phyloP scores from a whole-genome alignment of 1,140 invertebrate species.

The Drosophila melanogaster region Release_6_plus_ISO1_MT NT_033779.5:210001-210500 shows the following conservation, averaged over 20 bases:
- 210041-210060: background rate
- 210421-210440: slow-evolving; percentile 66
- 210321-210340: slow-evolving; percentile 31
- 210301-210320: slow-evolving; percentile 21
- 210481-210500: slow-evolving; percentile 26
- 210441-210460: slow-evolving; percentile 36
- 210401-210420: slow-evolving; percentile 57
- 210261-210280: slow-evolving; percentile 32
- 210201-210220: slow-evolving; percentile 76
- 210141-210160: slow-evolving; percentile 71
- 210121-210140: slow-evolving; percentile 21
- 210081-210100: background rate
- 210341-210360: slow-evolving; percentile 5
- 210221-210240: slow-evolving; percentile 80
- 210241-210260: slow-evolving; percentile 78
- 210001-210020: background rate
- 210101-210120: slow-evolving; percentile 1
- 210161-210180: slow-evolving; percentile 71
- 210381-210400: slow-evolving; percentile 31
- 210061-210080: slow-evolving; percentile 2
- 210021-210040: background rate
- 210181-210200: slow-evolving; percentile 54
- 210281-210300: background rate
- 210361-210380: slow-evolving; percentile 9
- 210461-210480: slow-evolving; percentile 59